Conservation (phyloP, 2,888 invertebrate species). For the Scelioninae gen. 1 region DNA sequence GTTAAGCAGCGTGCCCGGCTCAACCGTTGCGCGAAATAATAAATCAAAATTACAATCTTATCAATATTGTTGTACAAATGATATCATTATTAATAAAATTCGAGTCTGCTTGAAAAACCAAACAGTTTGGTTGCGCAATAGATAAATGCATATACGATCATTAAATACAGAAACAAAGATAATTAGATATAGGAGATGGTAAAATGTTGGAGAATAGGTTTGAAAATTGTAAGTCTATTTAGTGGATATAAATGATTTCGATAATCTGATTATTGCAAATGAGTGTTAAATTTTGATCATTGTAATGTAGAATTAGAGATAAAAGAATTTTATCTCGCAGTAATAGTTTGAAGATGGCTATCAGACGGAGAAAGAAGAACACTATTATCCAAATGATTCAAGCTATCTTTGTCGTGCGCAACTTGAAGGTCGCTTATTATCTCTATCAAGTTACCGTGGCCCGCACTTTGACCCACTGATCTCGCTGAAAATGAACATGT, state of each 20-base stretch:
- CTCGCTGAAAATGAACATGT: slow-evolving; percentile 39
- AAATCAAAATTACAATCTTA: slow-evolving; percentile 39
- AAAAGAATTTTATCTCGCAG: too few species aligned
- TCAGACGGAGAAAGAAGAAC: not conserved
- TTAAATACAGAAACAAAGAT: slow-evolving; percentile 31
- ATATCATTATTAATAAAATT: slow-evolving; percentile 46
- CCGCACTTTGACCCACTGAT: slow-evolving; percentile 50
- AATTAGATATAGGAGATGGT: slow-evolving; percentile 17
- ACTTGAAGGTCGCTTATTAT: slow-evolving; percentile 47
- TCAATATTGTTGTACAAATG: slow-evolving; percentile 5
- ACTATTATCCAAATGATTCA: not conserved
- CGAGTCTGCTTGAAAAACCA: slow-evolving; percentile 9
- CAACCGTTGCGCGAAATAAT: not conserved
- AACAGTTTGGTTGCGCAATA: slow-evolving; percentile 41
- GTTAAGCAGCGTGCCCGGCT: too few species aligned
- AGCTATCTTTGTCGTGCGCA: slow-evolving; percentile 15
- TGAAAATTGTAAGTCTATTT: not conserved
- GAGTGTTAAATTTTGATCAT: too few species aligned
- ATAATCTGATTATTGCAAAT: too few species aligned
- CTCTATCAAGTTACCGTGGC: slow-evolving; percentile 15
- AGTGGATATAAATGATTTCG: not conserved
- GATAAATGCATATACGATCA: slow-evolving; percentile 29
- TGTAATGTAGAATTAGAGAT: too few species aligned
- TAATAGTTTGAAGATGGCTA: not conserved
- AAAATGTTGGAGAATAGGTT: not conserved